Evolutionary conservation across 2,113 vertebrate genomes (phyloP).

Genomic region (Balaeniceps rex): DNA sequence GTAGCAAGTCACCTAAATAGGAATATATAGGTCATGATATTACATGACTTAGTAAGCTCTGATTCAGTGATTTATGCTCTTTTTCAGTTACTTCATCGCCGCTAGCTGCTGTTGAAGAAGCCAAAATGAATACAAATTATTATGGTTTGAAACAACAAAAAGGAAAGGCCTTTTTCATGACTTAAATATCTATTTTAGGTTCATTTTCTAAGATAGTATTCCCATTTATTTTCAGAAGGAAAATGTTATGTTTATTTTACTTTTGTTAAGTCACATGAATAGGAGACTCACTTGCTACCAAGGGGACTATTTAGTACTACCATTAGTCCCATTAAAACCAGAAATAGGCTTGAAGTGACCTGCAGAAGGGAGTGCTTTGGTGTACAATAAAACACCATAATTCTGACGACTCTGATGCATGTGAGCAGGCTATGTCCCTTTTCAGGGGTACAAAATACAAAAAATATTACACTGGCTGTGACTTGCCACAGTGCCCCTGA

Average conservation of each 20-base stretch:
- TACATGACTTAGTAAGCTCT: neutral
- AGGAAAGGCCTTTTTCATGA: neutral
- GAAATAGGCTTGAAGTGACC: neutral
- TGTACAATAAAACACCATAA: fast-evolving
- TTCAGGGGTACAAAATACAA: neutral
- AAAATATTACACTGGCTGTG: neutral
- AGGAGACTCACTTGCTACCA: neutral
- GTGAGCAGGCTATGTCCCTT: neutral
- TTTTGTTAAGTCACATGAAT: neutral
- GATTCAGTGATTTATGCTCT: neutral
- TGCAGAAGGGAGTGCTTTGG: neutral
- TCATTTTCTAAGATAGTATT: neutral
- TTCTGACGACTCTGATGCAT: neutral
- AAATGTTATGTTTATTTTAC: neutral
- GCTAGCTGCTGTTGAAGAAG: neutral
- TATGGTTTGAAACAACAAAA: neutral
- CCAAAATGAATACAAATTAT: neutral
- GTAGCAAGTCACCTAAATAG: neutral
- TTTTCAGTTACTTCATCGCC: neutral
- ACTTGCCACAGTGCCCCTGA: neutral
- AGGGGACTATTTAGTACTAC: neutral
- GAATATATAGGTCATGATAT: slow-evolving; percentile 8
- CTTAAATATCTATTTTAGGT: neutral
- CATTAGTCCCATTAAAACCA: neutral
- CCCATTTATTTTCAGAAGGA: neutral